A percentile compares a stretch with the other conserved stretches of the same genome.
These are phyloP conservation scores for Gymnothorax javanicus DNA, from an alignment of 2,797 vertebrate species.

Conservation along the genomic window DNA sequence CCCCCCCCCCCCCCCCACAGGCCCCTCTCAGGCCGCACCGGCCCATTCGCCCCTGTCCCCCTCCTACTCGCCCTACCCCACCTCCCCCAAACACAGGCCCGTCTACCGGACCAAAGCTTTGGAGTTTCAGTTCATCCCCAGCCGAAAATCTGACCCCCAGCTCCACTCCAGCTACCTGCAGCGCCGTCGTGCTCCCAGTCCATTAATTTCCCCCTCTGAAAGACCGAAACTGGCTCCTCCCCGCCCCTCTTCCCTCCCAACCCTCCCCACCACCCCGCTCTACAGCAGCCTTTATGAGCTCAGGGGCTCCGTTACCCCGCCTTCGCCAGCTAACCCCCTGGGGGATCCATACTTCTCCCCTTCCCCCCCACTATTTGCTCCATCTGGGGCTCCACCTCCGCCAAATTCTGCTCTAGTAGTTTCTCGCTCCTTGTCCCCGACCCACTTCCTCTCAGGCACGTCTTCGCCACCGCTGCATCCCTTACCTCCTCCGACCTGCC, in stretches of 20 bases:
- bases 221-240: constrained; percentile 82
- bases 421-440: constrained; percentile 85
- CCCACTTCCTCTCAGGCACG: constrained; percentile 81
- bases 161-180: constrained; percentile 71
- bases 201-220: constrained; percentile 84
- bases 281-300: constrained; percentile 87
- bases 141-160: constrained; percentile 73
- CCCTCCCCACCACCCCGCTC: constrained; percentile 75
- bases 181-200: constrained; percentile 86
- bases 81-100: constrained; percentile 80
- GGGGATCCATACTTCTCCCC: constrained; percentile 81
- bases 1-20: constrained; percentile 71
- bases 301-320: constrained; percentile 78
- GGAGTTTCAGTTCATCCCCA: constrained; percentile 75
- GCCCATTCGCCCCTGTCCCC: constrained; percentile 72
- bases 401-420: constrained; percentile 72
- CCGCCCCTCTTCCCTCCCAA: constrained; percentile 82
- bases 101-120: constrained; percentile 79
- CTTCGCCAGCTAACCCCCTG: constrained; percentile 77
- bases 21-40: constrained; percentile 49
- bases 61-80: constrained; percentile 71
- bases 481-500: constrained; percentile 77
- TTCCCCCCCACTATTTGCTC: constrained; percentile 77
- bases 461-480: constrained; percentile 79
- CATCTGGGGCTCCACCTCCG: constrained; percentile 74